phyloP scores from a whole-genome alignment of 2,888 invertebrate species.

The Acholoe squamosa region DNA sequence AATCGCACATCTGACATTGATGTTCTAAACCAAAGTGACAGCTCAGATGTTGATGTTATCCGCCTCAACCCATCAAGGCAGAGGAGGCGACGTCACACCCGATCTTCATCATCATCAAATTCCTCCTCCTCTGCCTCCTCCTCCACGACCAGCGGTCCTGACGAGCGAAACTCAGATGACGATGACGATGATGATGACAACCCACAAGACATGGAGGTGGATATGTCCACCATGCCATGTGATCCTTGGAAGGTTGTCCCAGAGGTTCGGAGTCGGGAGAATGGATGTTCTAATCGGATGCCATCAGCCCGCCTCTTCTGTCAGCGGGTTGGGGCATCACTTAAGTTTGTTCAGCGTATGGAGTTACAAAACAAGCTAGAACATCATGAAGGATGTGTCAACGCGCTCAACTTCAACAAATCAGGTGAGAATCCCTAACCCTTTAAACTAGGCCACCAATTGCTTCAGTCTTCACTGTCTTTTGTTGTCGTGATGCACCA shows the following conservation, averaged over 20 bases:
- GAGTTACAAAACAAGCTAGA: constrained; percentile 90
- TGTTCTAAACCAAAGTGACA: not conserved
- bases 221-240: constrained; percentile 29
- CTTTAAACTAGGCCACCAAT: not conserved
- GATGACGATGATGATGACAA: constrained; percentile 33
- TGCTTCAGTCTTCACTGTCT: not conserved
- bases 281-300: constrained; percentile 84
- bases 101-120: not conserved
- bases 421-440: constrained; percentile 85
- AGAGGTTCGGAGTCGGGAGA: constrained; percentile 86
- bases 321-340: constrained; percentile 90
- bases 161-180: constrained; percentile 63
- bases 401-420: constrained; percentile 94
- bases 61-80: not conserved
- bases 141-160: constrained; percentile 15
- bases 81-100: not conserved
- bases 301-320: constrained; percentile 86
- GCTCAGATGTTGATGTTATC: not conserved
- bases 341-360: constrained; percentile 92
- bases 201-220: constrained; percentile 61
- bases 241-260: constrained; percentile 86
- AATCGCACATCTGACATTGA: not conserved
- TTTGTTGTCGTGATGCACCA: too few species aligned
- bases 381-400: constrained; percentile 94
- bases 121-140: constrained; percentile 58